phyloP scores from a whole-genome alignment of 1,140 invertebrate genomes.

The Trichomalopsis sarcophagae region DNA sequence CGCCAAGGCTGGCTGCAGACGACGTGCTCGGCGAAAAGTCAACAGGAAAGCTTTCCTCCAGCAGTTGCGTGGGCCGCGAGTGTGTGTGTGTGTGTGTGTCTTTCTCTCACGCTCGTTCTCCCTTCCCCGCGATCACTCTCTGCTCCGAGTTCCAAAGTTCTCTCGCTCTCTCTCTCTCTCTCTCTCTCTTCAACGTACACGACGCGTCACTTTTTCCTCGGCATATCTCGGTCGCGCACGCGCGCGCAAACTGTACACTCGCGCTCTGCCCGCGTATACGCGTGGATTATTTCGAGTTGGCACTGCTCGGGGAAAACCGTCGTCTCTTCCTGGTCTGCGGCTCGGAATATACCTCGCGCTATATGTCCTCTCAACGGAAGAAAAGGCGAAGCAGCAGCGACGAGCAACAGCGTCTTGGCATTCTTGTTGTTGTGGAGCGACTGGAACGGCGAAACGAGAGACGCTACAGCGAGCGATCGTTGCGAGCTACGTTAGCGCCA shows the following conservation, averaged over 20 bases:
- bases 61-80: background rate
- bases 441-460: background rate
- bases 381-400: background rate
- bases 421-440: slow-evolving; percentile 31
- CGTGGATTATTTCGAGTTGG: background rate
- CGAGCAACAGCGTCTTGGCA: slow-evolving; percentile 4
- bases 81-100: background rate
- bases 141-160: background rate
- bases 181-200: slow-evolving; percentile 24
- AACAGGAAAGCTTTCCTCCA: background rate
- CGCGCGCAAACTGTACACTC: background rate
- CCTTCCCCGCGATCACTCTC: slow-evolving; percentile 23
- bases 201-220: slow-evolving; percentile 54
- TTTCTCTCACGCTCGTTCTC: slow-evolving; percentile 26
- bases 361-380: background rate
- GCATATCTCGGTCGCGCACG: background rate
- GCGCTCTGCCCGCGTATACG: too few species aligned
- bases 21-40: background rate
- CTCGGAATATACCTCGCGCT: background rate
- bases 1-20: background rate
- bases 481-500: background rate
- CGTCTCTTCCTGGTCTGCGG: background rate
- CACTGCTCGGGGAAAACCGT: background rate
- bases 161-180: slow-evolving; percentile 53
- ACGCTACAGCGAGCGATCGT: background rate